Percentiles rank a stretch among this genome's conserved stretches.
These are phyloP conservation scores for Drosophila phalerata DNA, from an alignment of 2,888 invertebrate genomes.

Conservation along the genomic window DNA sequence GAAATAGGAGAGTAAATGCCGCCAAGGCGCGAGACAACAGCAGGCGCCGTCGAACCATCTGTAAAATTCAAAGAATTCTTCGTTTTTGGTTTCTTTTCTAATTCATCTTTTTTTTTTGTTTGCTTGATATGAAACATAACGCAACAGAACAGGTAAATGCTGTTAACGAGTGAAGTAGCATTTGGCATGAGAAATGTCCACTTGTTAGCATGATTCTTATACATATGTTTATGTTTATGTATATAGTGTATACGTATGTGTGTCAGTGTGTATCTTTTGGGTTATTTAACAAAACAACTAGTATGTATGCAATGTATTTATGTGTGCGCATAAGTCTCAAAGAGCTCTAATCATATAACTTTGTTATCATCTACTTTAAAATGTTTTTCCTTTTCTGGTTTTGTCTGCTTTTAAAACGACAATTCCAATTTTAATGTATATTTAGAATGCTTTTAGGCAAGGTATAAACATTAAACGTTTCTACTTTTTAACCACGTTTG, in stretches of 20 bases:
- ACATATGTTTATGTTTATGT: constrained; percentile 17
- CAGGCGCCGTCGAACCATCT: constrained; percentile 82
- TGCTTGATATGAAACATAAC: constrained; percentile 42
- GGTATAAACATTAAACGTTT: constrained; percentile 62
- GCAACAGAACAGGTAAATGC: constrained; percentile 48
- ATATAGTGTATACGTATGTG: constrained; percentile 18
- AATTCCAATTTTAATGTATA: constrained; percentile 42
- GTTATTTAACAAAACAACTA: constrained; percentile 10
- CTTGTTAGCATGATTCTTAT: constrained; percentile 61
- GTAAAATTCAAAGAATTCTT: constrained; percentile 79
- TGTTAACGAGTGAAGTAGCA: constrained; percentile 34
- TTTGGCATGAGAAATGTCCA: constrained; percentile 33
- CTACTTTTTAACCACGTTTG: constrained; percentile 71
- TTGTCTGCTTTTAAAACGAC: constrained; percentile 42
- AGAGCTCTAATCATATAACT: constrained; percentile 59
- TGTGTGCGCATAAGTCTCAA: constrained; percentile 49
- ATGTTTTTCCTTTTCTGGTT: constrained; percentile 32
- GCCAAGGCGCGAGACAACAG: constrained; percentile 80
- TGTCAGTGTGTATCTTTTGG: constrained; percentile 19
- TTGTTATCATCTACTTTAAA: constrained; percentile 43
- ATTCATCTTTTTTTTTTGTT: constrained; percentile 19
- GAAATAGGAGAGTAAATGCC: constrained; percentile 74
- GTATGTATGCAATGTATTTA: constrained; percentile 13
- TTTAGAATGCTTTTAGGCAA: constrained; percentile 61
- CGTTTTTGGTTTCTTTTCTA: constrained; percentile 32